Evolutionary conservation across 2,797 vertebrate genomes (phyloP).

Genomic region (Siniperca undulata): DNA sequence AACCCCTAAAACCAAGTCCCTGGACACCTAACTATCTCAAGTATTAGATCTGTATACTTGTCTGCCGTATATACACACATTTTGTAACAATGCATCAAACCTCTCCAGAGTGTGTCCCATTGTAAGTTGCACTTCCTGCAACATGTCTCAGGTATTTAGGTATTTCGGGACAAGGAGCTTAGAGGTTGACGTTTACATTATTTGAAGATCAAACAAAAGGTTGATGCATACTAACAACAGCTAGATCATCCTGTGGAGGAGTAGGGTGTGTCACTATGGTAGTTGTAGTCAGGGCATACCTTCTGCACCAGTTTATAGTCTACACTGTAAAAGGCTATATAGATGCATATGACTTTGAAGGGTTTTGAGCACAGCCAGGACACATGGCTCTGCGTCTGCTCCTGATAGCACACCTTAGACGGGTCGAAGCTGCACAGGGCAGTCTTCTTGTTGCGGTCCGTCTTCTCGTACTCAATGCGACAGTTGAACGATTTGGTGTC

Average conservation of each 20-base stretch:
- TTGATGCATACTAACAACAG: constrained; percentile 31
- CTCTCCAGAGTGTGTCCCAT: constrained; percentile 18
- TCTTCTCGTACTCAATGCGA: constrained; percentile 98
- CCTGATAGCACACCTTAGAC: constrained; percentile 97
- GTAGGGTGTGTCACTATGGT: constrained; percentile 98
- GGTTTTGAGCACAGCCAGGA: constrained; percentile 99
- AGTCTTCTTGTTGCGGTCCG: constrained; percentile 98
- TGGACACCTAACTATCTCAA: constrained; percentile 59
- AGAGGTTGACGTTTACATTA: constrained; percentile 64
- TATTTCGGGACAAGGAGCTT: constrained; percentile 57
- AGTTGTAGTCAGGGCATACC: constrained; percentile 99
- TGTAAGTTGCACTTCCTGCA: constrained; percentile 16
- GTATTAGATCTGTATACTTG: constrained; percentile 25
- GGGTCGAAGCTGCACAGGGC: constrained; percentile 94
- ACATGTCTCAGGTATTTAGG: constrained; percentile 51
- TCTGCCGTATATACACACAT: constrained; percentile 48
- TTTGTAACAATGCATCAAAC: constrained; percentile 38
- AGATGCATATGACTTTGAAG: constrained; percentile 99
- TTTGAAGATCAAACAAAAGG: constrained; percentile 51
- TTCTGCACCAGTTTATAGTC: constrained; percentile 99
- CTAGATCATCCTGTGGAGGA: constrained; percentile 93
- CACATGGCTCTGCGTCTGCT: constrained; percentile 99
- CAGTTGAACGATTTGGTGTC: constrained; percentile 99
- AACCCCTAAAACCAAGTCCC: constrained; percentile 65
- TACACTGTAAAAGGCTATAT: constrained; percentile 98